Conservation (phyloP, 2,888 invertebrate species). For the Loripinus fragilis region DNA sequence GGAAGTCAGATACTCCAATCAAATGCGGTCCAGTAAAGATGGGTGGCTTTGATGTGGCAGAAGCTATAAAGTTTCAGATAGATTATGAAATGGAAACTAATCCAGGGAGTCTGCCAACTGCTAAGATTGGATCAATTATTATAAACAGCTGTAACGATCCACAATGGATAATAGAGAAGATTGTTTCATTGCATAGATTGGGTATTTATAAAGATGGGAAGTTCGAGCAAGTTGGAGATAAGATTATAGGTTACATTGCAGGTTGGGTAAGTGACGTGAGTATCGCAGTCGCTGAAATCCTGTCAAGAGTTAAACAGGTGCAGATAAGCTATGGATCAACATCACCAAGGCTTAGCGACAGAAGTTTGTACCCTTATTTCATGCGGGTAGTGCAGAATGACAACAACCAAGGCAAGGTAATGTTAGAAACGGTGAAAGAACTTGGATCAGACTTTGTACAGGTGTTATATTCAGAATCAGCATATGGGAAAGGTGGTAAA, state of each 20-base stretch:
- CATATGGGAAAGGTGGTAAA: conserved; percentile 40
- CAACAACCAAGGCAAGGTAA: conserved; percentile 32
- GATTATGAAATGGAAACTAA: neutral
- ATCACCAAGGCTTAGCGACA: conserved; percentile 32
- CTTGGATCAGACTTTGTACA: conserved; percentile 43
- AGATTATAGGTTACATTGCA: conserved; percentile 33
- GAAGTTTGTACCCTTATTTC: conserved; percentile 37
- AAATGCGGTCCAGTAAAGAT: conserved; percentile 30
- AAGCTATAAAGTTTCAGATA: conserved; percentile 31
- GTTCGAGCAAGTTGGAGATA: conserved; percentile 21
- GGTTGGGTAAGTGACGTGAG: conserved; percentile 35
- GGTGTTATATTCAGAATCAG: conserved; percentile 39
- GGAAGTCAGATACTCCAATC: conserved; percentile 9
- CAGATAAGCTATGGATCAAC: conserved; percentile 41
- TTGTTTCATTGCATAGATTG: conserved; percentile 17
- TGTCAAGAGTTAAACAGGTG: conserved; percentile 26
- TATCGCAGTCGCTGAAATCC: conserved; percentile 21
- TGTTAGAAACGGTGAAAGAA: conserved; percentile 33
- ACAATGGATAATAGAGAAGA: conserved; percentile 28
- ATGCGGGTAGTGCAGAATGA: conserved; percentile 44
- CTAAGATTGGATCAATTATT: conserved; percentile 36
- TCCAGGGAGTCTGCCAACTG: conserved; percentile 11
- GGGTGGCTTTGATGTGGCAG: conserved; percentile 34
- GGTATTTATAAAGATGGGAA: conserved; percentile 28
- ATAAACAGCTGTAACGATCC: conserved; percentile 36